These are phyloP conservation scores for Cetoscarus ocellatus DNA, from an alignment of 2,797 vertebrate genomes.

Conservation along the genomic window DNA sequence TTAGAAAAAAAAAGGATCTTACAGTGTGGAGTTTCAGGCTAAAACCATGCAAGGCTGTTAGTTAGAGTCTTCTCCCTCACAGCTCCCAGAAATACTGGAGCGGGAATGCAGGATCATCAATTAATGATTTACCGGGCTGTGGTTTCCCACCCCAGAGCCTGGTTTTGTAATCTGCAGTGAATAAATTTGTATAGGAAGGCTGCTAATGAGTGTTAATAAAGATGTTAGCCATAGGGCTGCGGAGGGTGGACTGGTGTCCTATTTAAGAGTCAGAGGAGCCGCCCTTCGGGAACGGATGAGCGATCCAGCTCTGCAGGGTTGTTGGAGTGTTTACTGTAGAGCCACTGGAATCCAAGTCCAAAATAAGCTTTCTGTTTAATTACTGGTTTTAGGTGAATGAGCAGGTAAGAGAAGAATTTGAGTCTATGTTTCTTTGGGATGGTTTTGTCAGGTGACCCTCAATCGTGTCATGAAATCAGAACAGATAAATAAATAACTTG, in stretches of 20 bases:
- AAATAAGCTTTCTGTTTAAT: background rate
- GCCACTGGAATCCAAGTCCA: background rate
- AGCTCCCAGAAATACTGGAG: conserved; percentile 49
- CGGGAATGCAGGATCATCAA: conserved; percentile 75
- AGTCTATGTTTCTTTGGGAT: background rate
- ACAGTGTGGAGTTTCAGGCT: conserved; percentile 34
- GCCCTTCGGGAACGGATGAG: conserved; percentile 69
- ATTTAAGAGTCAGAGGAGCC: conserved; percentile 67
- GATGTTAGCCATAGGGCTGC: conserved; percentile 65
- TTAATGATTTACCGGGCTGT: conserved; percentile 76
- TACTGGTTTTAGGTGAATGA: background rate
- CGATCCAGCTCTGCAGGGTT: conserved; percentile 32
- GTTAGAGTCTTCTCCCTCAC: conserved; percentile 39
- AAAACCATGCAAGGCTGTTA: conserved; percentile 37
- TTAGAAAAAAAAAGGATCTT: conserved; percentile 21
- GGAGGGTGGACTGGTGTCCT: conserved; percentile 66
- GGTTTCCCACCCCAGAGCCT: conserved; percentile 75
- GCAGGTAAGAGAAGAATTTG: too few relatives aligned
- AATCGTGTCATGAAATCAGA: too few relatives aligned
- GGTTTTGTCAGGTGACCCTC: too few relatives aligned
- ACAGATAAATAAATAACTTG: too few relatives aligned
- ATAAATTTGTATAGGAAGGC: conserved; percentile 78
- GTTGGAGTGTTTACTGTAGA: conserved; percentile 65
- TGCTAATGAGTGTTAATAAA: conserved; percentile 81
- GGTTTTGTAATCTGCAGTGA: conserved; percentile 75